These are phyloP conservation scores for Chelmon rostratus DNA, from an alignment of 2,797 vertebrate species.

Conservation along the genomic window DNA sequence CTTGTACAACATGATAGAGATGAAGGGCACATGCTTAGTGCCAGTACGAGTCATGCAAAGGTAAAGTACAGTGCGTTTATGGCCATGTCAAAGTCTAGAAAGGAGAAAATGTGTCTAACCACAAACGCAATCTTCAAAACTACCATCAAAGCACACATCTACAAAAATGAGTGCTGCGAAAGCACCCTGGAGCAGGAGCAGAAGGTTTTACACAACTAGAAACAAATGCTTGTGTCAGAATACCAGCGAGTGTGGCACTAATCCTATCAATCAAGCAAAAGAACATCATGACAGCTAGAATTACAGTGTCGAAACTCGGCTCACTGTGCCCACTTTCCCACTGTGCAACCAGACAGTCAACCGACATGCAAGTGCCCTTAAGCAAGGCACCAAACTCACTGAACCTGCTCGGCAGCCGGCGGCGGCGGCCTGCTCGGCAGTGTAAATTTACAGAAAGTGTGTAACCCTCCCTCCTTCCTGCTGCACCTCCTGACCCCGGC, in stretches of 20 bases:
- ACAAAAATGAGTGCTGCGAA: background rate
- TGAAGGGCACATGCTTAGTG: conserved; percentile 6
- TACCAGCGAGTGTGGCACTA: background rate
- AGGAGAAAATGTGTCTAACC: background rate
- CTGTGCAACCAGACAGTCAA: conserved; percentile 16
- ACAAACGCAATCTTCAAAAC: background rate
- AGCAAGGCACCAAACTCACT: conserved; percentile 71
- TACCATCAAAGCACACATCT: background rate
- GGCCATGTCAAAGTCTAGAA: background rate
- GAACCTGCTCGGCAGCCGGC: conserved; percentile 60
- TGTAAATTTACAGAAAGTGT: conserved; percentile 56
- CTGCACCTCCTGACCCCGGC: conserved; percentile 62
- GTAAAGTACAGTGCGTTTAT: background rate
- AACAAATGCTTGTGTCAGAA: conserved; percentile 1
- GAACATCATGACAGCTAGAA: background rate
- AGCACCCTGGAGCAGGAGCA: conserved; percentile 4
- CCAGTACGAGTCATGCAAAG: background rate
- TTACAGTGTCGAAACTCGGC: conserved; percentile 3
- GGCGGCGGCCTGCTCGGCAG: conserved; percentile 18
- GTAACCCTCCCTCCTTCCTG: conserved; percentile 52
- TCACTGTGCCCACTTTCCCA: conserved; percentile 6
- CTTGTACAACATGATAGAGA: background rate
- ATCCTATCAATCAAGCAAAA: conserved; percentile 11
- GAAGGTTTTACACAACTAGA: background rate
- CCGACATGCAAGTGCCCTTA: conserved; percentile 48